Base-by-base conservation (phyloP, 1,140 invertebrate species). In the Drosophila tropicalis region DNA sequence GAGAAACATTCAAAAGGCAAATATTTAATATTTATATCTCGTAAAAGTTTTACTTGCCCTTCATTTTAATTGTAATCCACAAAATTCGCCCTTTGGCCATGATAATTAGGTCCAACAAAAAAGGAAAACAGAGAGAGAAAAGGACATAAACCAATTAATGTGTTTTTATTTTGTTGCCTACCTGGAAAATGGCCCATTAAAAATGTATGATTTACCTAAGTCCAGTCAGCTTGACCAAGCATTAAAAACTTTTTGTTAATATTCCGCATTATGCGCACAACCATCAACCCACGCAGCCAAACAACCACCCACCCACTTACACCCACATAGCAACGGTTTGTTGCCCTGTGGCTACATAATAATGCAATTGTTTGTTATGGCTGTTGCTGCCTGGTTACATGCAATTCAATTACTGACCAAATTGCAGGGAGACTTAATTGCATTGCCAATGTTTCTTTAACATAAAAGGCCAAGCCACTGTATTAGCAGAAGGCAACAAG, bases 371-470 rank as follows among this genome's bases (percentile, higher is more conserved):
- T 51, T 47, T 47, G 44, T 47, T 47, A 17, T 47, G 17, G 44
- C 15, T 47, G 7, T 17, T 22, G 44, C 17, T 51, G 60, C 40
- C 22, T 72, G 61, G 57, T 72, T 65, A 56, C 62, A n/a, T 60
- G 70, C 44, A 64, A 75, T 75, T 74, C 72, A 75, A 75, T 75
- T 75, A 22, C 70, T 56, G 56, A 56, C 32, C 70, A 67, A 74
- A 74, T 67, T 67, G 41, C 47, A 56, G 32, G 19, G 19, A 57
- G 32, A 72, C 15, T 44, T 75, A 75, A 75, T 75, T 73, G 72
- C 63, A 61, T 73, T 74, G 70, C 58, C 54, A 62, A 41, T 44
- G 61, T 41, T 22, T 19, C 32, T 40, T 32, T 61, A 56, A 55
- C 72, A 19, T 66, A 55, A 67, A 67, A 74, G 60, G 44, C 62